phyloP scores from a whole-genome alignment of 2,888 invertebrate genomes.

The Ichneumoninae sp. region DNA sequence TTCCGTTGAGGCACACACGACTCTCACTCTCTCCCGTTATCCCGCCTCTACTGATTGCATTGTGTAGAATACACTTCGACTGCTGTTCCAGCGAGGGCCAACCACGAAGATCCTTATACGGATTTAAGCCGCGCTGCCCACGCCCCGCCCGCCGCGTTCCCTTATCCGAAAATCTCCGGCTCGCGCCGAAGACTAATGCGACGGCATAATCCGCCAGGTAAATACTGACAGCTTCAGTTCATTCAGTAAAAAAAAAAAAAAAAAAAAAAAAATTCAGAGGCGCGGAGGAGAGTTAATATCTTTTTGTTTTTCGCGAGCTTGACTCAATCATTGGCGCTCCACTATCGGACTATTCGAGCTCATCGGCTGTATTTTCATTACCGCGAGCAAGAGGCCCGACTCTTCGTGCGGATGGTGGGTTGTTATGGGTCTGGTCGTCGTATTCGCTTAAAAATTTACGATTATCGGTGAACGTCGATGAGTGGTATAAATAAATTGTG shows the following conservation, averaged over 20 bases:
- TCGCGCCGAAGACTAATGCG: slow-evolving; percentile 42
- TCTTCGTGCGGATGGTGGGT: background rate
- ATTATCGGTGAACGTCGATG: slow-evolving; percentile 45
- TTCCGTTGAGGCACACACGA: slow-evolving; percentile 5
- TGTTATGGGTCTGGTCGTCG: background rate
- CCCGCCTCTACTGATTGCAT: slow-evolving; percentile 46
- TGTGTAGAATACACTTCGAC: slow-evolving; percentile 23
- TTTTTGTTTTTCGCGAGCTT: background rate
- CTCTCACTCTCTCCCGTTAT: background rate
- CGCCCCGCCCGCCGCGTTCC: slow-evolving; percentile 24
- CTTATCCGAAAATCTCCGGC: slow-evolving; percentile 50
- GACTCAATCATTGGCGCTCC: background rate
- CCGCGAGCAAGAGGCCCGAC: background rate
- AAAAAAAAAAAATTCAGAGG: slow-evolving; percentile 22
- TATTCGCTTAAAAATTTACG: slow-evolving; percentile 19
- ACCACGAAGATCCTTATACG: slow-evolving; percentile 49
- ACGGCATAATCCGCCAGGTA: slow-evolving; percentile 46
- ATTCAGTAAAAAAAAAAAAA: slow-evolving; percentile 14
- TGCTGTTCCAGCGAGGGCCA: slow-evolving; percentile 21
- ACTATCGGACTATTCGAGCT: background rate
- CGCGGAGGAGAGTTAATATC: background rate
- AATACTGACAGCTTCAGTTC: slow-evolving; percentile 29
- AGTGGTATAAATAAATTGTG: slow-evolving; percentile 54
- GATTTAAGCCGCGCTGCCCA: slow-evolving; percentile 41
- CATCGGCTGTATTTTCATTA: background rate